These are phyloP conservation scores for Anguilla marmorata DNA, from an alignment of 2,797 vertebrate species.

Conservation along the genomic window DNA sequence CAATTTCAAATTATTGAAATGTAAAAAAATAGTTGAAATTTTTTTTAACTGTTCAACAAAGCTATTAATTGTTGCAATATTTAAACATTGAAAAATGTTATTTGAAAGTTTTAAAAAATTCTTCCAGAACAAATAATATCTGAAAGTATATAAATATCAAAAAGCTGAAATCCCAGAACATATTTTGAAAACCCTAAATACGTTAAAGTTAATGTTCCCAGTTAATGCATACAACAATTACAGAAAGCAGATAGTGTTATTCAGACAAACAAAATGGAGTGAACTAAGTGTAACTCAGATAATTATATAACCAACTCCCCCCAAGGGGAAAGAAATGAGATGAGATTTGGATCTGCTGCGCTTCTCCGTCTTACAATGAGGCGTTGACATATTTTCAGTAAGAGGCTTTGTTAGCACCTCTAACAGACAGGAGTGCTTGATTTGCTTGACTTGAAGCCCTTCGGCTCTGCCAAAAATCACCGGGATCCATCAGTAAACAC, in stretches of 20 bases:
- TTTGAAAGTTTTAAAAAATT: neutral
- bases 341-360: neutral
- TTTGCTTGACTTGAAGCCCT: neutral
- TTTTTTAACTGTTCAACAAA: too few relatives aligned
- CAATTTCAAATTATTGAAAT: too few relatives aligned
- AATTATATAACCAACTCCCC: neutral
- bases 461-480: neutral
- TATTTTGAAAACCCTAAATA: neutral
- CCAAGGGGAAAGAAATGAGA: neutral
- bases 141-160: too few relatives aligned
- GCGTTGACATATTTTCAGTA: too few relatives aligned
- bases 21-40: too few relatives aligned
- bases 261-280: neutral
- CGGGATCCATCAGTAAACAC: constrained; percentile 5
- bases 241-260: neutral
- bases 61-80: neutral
- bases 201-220: neutral
- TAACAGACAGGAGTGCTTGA: neutral
- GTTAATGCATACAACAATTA: neutral
- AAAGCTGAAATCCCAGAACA: neutral
- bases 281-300: neutral
- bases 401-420: neutral
- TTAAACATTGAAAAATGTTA: neutral
- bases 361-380: neutral
- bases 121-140: neutral